Evolutionary conservation across 2,888 invertebrate genomes (phyloP), one percentile per base, ranked within the genome.

Genomic region (Melieria crassipennis): DNA sequence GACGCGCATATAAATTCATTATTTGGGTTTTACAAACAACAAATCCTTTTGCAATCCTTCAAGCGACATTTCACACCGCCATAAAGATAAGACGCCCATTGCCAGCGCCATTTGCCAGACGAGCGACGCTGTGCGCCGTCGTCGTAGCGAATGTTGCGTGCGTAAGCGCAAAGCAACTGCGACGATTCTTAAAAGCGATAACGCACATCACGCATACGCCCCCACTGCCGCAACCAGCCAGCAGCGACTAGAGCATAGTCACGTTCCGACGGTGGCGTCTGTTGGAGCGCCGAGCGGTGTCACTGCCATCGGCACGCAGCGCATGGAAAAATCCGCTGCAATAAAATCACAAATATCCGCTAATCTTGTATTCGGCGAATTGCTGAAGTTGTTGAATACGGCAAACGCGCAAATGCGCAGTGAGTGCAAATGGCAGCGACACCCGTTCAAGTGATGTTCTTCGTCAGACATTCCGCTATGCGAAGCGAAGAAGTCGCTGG

Each of bases 341-440:
- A 75, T 76, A 77, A 77, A 76, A 76, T 76, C 73, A 71, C 69
- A 77, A 73, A 77, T 75, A 77, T 75, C 75, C 73, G 71, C 73
- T 77, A 77, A 77, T 74, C 76, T 73, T 66, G 60, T 70, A 66
- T 71, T 68, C 65, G 61, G 63, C 16, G 64, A 55, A 60, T 52
- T 66, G 47, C 65, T 55, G 67, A 50, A 73, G 50, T 52, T 52
- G 52, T 52, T 71, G 71, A 71, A 73, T 56, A 30, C 1, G 30
- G 30, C 30, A 30, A 30, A 30, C 30, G 30, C 30, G 30, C 30
- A 2, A 30, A 30, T 30, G 30, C 30, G 30, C 30, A 30, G 1
- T 30, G 30, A 30, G 30, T 30, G 30, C 30, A 30, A 30, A 30
- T 30, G 30, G 3, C 30, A 30, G 30, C 5, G 11, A 7, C 13